Conservation (phyloP, 1,140 invertebrate species). For the Drosophila nikananu region DNA sequence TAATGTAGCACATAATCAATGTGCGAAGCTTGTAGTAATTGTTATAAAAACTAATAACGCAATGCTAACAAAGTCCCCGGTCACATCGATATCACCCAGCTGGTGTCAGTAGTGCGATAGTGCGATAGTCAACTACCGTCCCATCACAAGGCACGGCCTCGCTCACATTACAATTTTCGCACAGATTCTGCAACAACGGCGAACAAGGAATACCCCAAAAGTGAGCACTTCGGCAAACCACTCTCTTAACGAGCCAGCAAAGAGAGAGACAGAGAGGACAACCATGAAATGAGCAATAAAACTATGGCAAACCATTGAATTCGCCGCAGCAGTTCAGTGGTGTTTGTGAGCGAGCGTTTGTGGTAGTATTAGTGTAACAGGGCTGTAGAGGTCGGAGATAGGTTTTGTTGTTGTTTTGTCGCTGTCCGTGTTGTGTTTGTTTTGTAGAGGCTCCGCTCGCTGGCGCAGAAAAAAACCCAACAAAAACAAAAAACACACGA, state of each 20-base stretch:
- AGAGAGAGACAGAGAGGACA: not conserved
- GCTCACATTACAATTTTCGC: not conserved
- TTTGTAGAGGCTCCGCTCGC: constrained; percentile 7
- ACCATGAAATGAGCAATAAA: constrained; percentile 6
- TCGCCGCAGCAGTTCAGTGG: constrained; percentile 8
- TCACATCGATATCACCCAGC: not conserved
- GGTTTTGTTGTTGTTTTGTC: constrained; percentile 1
- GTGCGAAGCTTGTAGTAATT: too few species aligned
- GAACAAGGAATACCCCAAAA: not conserved
- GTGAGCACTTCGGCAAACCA: not conserved
- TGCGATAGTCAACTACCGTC: not conserved
- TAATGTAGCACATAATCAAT: too few species aligned
- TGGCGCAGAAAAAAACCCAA: not conserved
- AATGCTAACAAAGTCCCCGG: too few species aligned
- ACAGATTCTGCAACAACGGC: not conserved
- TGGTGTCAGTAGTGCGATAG: not conserved
- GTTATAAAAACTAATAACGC: not conserved
- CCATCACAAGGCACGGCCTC: not conserved
- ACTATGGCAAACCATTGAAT: constrained; percentile 12
- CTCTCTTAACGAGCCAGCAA: not conserved
- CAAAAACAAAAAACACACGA: constrained; percentile 2
- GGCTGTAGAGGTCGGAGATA: constrained; percentile 16
- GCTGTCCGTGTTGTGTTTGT: not conserved
- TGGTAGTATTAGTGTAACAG: constrained; percentile 9
- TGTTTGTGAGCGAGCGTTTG: constrained; percentile 2